These are phyloP conservation scores for Scatophagus argus DNA, from an alignment of 2,113 vertebrate genomes.

Conservation along the genomic window DNA sequence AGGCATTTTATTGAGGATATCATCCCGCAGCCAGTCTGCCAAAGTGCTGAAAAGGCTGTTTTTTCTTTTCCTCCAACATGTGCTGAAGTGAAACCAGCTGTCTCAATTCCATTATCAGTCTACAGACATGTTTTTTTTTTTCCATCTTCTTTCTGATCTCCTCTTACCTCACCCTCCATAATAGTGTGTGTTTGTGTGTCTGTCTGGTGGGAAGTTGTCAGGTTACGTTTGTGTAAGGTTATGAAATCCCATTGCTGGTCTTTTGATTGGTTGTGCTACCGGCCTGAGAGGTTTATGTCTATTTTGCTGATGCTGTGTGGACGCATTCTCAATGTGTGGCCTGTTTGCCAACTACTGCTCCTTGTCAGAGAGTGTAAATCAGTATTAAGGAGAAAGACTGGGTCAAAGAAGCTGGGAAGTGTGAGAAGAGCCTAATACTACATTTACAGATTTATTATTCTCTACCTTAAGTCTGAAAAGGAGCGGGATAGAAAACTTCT, in stretches of 20 bases:
- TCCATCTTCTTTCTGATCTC: neutral
- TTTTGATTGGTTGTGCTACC: constrained; percentile 13
- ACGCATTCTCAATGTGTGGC: constrained; percentile 25
- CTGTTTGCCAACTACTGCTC: constrained; percentile 14
- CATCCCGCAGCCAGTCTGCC: constrained; percentile 28
- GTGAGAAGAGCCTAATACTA: neutral
- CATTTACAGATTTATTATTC: neutral
- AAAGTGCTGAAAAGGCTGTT: constrained; percentile 65
- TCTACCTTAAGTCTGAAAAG: neutral
- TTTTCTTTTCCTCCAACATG: constrained; percentile 24
- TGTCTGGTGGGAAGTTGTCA: constrained; percentile 47
- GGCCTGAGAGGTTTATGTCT: constrained; percentile 36
- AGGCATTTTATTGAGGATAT: constrained; percentile 57
- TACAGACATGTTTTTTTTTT: neutral
- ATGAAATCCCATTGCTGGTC: constrained; percentile 39
- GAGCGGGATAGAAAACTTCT: neutral
- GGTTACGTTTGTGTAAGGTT: constrained; percentile 36
- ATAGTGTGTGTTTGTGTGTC: constrained; percentile 33
- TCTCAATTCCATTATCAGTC: constrained; percentile 33
- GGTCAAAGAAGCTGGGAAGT: constrained; percentile 7
- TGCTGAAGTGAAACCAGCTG: constrained; percentile 57
- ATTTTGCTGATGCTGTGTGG: constrained; percentile 22
- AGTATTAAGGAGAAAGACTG: neutral
- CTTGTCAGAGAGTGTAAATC: constrained; percentile 21
- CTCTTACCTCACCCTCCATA: constrained; percentile 16